Evolutionary conservation across 2,888 invertebrate genomes (phyloP), one percentile per base, ranked within the genome.

Genomic region (Phytoseiulus persimilis): DNA sequence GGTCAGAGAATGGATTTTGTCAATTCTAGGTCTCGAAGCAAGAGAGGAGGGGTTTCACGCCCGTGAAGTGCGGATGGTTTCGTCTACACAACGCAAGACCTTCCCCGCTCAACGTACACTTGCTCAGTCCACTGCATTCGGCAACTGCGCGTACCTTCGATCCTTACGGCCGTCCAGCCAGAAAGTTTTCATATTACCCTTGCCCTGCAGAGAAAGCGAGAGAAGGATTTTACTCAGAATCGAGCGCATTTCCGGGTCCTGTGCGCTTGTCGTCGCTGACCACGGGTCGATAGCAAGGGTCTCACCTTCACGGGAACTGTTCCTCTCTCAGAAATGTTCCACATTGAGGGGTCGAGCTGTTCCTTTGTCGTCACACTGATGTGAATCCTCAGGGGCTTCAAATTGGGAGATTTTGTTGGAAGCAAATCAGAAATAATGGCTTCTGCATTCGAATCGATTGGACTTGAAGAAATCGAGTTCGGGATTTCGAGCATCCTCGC

Each of bases 281-380:
- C n/a, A n/a, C n/a, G n/a, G n/a, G n/a, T n/a, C n/a, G n/a, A n/a
- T n/a, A n/a, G n/a, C n/a, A 83, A 2, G 65, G 65, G 65, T 3
- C 87, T 39, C 32, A 87, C 98, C 93, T 97, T 98, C 0, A 98
- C 96, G 92, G 96, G 95, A 90, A 97, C 96, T 0, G 92, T 91
- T n/a, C 93, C 93, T 46, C 93, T 90, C 83, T 92, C 92, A 39
- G 92, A 94, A 3, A 96, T 95, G 92, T 94, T 94, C 92, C 97
- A 98, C 0, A 94, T 94, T 0, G 92, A 91, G 0, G 95, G 93
- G 0, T 96, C 95, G 11, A 98, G 93, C 31, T 96, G 93, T 91
- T 96, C 95, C 92, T 94, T 95, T 0, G 98, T 98, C 0, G 96
- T 95, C 92, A 98, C 95, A 1, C 98, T 98, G 92, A 98, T 96